Evolutionary conservation across 2,113 vertebrate genomes (phyloP).

Genomic region (Cardinalis cardinalis): DNA sequence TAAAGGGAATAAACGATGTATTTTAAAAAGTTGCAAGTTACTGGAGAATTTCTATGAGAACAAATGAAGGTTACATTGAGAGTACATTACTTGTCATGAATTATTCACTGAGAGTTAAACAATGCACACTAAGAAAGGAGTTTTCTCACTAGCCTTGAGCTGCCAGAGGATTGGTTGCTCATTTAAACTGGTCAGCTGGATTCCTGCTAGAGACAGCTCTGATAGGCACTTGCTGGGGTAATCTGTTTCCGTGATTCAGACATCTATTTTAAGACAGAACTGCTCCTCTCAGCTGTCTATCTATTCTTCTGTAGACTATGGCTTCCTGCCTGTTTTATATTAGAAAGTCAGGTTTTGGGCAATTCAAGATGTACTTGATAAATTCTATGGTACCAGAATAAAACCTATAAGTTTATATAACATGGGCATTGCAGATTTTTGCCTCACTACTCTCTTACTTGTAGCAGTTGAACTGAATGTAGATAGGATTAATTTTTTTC

Average conservation of each 20-base stretch:
- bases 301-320: not conserved
- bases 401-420: not conserved
- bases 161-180: not conserved
- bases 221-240: not conserved
- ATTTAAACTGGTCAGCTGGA: not conserved
- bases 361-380: not conserved
- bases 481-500: not conserved
- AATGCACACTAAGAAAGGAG: not conserved
- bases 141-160: not conserved
- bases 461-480: not conserved
- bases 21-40: not conserved
- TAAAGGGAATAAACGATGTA: not conserved
- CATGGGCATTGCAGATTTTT: not conserved
- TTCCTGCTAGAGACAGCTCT: not conserved
- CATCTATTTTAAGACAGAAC: conserved; percentile 10
- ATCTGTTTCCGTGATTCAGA: conserved; percentile 1
- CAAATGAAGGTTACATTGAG: conserved; percentile 27
- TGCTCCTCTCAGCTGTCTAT: not conserved
- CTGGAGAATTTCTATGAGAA: not conserved
- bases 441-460: not conserved
- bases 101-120: conserved; percentile 25
- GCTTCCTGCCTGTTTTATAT: not conserved
- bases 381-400: not conserved
- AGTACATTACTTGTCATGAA: conserved; percentile 14
- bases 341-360: not conserved